These are phyloP conservation scores for Physocephala rufipes DNA, from an alignment of 2,888 invertebrate genomes.

Conservation along the genomic window DNA sequence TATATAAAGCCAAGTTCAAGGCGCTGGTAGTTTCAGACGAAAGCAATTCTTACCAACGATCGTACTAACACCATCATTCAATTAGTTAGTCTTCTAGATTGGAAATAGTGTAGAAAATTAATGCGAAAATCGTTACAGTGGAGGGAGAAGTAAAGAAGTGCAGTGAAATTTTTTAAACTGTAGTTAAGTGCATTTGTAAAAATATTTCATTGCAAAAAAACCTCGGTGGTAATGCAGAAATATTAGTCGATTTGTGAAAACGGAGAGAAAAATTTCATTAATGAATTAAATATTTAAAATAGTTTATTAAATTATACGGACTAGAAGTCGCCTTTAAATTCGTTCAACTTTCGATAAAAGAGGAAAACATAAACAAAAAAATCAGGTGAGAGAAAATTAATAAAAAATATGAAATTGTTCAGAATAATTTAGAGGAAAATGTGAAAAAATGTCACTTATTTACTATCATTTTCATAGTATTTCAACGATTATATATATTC, in stretches of 20 bases:
- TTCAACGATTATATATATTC: too few relatives aligned
- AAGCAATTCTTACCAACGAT: slow-evolving; percentile 53
- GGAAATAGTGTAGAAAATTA: not conserved
- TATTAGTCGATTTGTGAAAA: slow-evolving; percentile 14
- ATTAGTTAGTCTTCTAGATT: not conserved
- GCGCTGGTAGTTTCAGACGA: slow-evolving; percentile 72
- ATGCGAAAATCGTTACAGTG: slow-evolving; percentile 6
- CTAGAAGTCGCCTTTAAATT: not conserved
- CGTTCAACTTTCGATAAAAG: not conserved
- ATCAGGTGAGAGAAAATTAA: slow-evolving; percentile 21
- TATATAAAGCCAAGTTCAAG: slow-evolving; percentile 87
- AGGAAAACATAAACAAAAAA: not conserved
- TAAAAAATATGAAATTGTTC: not conserved
- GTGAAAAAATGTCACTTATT: too few relatives aligned
- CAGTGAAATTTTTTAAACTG: slow-evolving; percentile 27
- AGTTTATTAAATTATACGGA: not conserved
- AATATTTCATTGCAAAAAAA: slow-evolving; percentile 2
- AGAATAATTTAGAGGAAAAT: too few relatives aligned
- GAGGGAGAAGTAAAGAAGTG: slow-evolving; percentile 15
- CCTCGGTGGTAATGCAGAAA: slow-evolving; percentile 15
- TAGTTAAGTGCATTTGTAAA: not conserved
- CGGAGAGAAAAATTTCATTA: not conserved
- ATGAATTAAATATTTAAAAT: not conserved
- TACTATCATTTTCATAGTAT: too few relatives aligned
- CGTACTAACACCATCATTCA: not conserved